Evolutionary conservation across 2,797 vertebrate species (phyloP).

Genomic region (Podarcis lilfordi): DNA sequence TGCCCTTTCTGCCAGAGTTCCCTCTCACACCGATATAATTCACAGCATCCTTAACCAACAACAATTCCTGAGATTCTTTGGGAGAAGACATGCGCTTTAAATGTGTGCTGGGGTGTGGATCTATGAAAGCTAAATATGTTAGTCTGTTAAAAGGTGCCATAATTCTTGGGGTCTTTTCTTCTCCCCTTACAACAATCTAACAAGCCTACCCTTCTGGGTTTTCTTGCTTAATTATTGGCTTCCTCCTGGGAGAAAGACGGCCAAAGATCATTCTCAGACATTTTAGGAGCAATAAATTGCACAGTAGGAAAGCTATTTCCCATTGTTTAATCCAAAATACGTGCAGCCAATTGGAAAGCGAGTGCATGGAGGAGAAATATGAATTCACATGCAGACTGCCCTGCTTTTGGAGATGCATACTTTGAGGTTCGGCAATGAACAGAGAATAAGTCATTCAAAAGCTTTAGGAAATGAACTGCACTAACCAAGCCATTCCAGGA

Average conservation of each 20-base stretch:
- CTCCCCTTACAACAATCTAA: not conserved
- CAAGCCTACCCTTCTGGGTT: not conserved
- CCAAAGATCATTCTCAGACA: constrained; percentile 56
- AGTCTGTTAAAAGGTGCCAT: not conserved
- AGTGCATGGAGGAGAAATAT: constrained; percentile 16
- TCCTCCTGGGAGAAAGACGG: constrained; percentile 47
- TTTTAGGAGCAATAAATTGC: constrained; percentile 67
- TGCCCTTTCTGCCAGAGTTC: too few relatives aligned
- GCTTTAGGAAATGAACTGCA: constrained; percentile 14
- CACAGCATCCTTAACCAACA: too few relatives aligned
- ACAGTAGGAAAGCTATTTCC: constrained; percentile 65
- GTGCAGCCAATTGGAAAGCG: constrained; percentile 24
- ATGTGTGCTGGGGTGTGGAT: too few relatives aligned
- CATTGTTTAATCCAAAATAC: constrained; percentile 50
- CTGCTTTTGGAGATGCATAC: constrained; percentile 29
- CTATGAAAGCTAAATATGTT: too few relatives aligned
- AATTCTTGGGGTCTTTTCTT: too few relatives aligned
- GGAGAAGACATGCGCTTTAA: too few relatives aligned
- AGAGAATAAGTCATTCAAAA: constrained; percentile 40
- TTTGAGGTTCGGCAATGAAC: constrained; percentile 30
- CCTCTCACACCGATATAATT: too few relatives aligned
- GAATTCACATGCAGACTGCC: constrained; percentile 35
- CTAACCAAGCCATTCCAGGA: not conserved
- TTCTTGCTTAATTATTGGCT: constrained; percentile 45
- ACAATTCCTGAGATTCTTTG: too few relatives aligned